Evolutionary conservation across 1,140 invertebrate species (phyloP), one percentile per base, ranked within the genome.

Genomic region (Daktulosphaira vitifoliae): DNA sequence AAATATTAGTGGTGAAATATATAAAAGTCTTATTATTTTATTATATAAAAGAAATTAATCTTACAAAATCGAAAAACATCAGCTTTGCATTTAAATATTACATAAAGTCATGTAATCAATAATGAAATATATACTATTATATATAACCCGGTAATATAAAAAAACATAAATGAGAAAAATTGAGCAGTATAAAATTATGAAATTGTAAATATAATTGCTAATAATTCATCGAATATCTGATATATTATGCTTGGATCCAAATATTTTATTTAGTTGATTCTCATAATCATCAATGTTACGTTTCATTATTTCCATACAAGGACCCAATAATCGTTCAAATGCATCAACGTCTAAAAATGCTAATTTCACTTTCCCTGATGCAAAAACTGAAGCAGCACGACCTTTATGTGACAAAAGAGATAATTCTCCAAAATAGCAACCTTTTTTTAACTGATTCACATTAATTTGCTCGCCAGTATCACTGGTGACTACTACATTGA

Each of bases 301-400:
- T 78, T 96, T 96, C 93, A 98, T 96, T 49, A 98, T 86, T 72
- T 97, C 89, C 91, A 97, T 96, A 78, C 95, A 98, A 22, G 94
- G 93, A n/a, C 96, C 96, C 65, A 98, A 81, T 54, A 98, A 81
- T 54, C 95, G 86, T 78, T 98, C 96, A 77, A 98, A 98, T 62
- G 94, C 94, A 74, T 92, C 89, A 69, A 98, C 94, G 78, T 98
- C 95, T 75, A 98, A 81, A 79, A 96, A 92, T 79, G 90, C 90
- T 68, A 89, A 78, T 80, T 90, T 91, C 64, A 90, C 84, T 70
- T 82, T 79, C 66, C 86, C 87, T 49, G 85, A 83, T 68, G 89
- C 87, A 77, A 90, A 93, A 49, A 88, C 92, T 50, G 92, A 93
- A 67, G 94, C 94, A 68, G 94, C 94, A 72, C 95, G 83, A 54